Percentiles rank a stretch among this genome's conserved stretches.
phyloP scores from a whole-genome alignment of 2,888 invertebrate species.

The Calliopum simillimum region DNA sequence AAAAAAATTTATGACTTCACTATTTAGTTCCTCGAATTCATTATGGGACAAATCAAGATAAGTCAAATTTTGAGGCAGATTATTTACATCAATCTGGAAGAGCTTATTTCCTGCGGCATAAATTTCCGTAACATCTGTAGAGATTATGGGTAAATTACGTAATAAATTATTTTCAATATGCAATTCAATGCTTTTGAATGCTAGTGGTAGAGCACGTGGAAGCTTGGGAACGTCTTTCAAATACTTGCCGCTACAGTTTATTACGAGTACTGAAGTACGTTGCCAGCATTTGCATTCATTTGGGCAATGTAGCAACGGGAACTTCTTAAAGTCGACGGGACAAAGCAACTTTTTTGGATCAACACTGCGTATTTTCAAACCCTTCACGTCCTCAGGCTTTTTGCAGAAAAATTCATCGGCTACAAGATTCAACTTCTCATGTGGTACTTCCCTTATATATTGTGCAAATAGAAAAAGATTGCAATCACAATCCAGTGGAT shows the following conservation, averaged over 20 bases:
- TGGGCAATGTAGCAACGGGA: too few relatives aligned
- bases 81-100: constrained; percentile 59
- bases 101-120: constrained; percentile 70
- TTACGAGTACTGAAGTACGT: constrained; percentile 67
- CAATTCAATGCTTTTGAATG: too few relatives aligned
- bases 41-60: constrained; percentile 73
- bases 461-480: too few relatives aligned
- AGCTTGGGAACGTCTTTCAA: constrained; percentile 67
- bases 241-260: constrained; percentile 70
- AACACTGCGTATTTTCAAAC: constrained; percentile 56
- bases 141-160: too few relatives aligned
- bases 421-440: too few relatives aligned
- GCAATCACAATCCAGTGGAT: too few relatives aligned
- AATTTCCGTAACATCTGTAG: too few relatives aligned
- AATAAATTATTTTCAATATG: too few relatives aligned
- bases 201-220: constrained; percentile 52
- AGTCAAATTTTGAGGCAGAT: constrained; percentile 67
- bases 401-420: constrained; percentile 68
- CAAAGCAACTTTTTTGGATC: constrained; percentile 69
- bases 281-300: constrained; percentile 69
- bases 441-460: too few relatives aligned
- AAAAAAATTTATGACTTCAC: constrained; percentile 65
- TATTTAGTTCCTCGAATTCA: constrained; percentile 68
- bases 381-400: constrained; percentile 49
- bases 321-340: constrained; percentile 59